These are phyloP conservation scores for Rhogogaster chlorosoma DNA, from an alignment of 2,888 invertebrate species.

Conservation along the genomic window DNA sequence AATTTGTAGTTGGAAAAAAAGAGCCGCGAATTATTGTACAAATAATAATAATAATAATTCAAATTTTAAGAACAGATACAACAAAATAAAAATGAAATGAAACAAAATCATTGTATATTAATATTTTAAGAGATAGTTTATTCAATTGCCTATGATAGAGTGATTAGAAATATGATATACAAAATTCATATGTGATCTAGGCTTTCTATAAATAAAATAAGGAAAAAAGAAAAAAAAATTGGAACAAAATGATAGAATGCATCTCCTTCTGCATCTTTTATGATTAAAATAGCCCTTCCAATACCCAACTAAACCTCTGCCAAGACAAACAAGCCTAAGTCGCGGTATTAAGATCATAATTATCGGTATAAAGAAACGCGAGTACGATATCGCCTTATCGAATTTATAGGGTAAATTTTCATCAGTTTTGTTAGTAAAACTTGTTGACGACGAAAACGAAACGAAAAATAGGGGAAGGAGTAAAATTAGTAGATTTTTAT, in stretches of 20 bases:
- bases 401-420: background rate
- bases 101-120: conserved; percentile 54
- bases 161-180: conserved; percentile 57
- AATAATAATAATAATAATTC: conserved; percentile 55
- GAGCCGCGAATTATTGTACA: conserved; percentile 36
- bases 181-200: conserved; percentile 62
- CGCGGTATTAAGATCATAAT: conserved; percentile 77
- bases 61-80: background rate
- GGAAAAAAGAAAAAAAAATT: background rate
- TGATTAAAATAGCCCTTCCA: conserved; percentile 91
- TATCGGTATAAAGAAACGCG: background rate
- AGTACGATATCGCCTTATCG: background rate
- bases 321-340: conserved; percentile 83
- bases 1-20: background rate
- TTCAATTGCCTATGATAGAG: conserved; percentile 58
- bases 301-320: conserved; percentile 88
- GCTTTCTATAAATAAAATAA: conserved; percentile 28
- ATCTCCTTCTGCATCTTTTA: conserved; percentile 86
- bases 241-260: conserved; percentile 5
- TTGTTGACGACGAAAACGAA: background rate
- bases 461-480: background rate
- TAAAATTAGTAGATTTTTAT: background rate
- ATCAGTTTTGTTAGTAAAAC: background rate
- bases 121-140: conserved; percentile 56
- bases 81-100: conserved; percentile 51